Conservation (phyloP, 37 sponge, comb jelly and placozoan genomes). For the Chondrosia reniformis region DNA sequence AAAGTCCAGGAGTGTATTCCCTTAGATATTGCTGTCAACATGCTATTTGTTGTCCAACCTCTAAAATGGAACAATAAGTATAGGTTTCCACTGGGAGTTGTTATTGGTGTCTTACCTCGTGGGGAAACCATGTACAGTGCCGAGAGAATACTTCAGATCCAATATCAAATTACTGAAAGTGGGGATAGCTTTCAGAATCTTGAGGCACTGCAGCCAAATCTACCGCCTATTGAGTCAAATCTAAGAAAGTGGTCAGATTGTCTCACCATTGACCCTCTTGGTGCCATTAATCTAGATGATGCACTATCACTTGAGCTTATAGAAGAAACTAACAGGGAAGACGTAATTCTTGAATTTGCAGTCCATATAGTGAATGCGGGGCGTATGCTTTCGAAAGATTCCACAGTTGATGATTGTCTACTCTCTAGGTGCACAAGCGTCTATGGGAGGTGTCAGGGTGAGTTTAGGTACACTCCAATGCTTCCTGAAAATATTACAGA, state of each 20-base stretch:
- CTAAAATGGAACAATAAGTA: conserved; percentile 46
- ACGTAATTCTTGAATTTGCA: conserved; percentile 20
- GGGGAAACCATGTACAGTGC: conserved; percentile 40
- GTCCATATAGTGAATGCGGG: conserved; percentile 50
- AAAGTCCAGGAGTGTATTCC: conserved; percentile 49
- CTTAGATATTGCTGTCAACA: conserved; percentile 26
- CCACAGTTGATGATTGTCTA: conserved; percentile 11
- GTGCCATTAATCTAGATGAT: conserved; percentile 40
- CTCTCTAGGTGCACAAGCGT: conserved; percentile 26
- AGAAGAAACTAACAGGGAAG: neutral
- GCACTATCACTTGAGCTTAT: conserved; percentile 24
- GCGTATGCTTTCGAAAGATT: neutral
- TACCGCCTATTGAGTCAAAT: neutral
- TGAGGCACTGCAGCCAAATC: neutral
- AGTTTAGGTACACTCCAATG: conserved; percentile 27
- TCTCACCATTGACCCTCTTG: conserved; percentile 53
- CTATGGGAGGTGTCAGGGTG: conserved; percentile 18
- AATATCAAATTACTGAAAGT: conserved; percentile 24
- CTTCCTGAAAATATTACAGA: conserved; percentile 3
- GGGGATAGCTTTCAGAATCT: neutral
- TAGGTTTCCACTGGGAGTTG: conserved; percentile 46
- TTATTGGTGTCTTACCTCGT: conserved; percentile 38
- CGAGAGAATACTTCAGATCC: conserved; percentile 27
- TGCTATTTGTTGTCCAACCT: conserved; percentile 51
- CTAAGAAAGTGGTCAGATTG: conserved; percentile 4